These are phyloP conservation scores for Parochlus steinenii DNA, from an alignment of 2,888 invertebrate genomes.

Conservation along the genomic window DNA sequence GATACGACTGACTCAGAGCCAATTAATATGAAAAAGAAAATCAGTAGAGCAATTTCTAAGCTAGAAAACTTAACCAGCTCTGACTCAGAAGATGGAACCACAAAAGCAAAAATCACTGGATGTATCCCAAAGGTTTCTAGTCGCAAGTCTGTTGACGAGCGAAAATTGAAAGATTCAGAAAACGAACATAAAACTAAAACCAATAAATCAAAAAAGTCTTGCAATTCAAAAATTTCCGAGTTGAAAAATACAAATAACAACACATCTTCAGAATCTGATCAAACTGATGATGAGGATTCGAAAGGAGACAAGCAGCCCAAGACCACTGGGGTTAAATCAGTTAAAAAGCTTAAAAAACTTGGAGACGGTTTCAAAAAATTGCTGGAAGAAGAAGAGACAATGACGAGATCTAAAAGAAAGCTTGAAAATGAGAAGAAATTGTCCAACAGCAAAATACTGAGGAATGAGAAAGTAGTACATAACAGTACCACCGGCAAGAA, in stretches of 20 bases:
- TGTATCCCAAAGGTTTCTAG: background rate
- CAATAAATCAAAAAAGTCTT: background rate
- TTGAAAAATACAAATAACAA: background rate
- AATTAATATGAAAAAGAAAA: background rate
- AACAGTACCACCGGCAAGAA: conserved; percentile 16
- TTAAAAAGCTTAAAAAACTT: conserved; percentile 7
- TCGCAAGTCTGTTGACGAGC: no score
- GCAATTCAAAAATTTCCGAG: background rate
- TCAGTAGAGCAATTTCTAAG: background rate
- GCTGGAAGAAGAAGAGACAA: conserved; percentile 21
- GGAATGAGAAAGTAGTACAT: conserved; percentile 26
- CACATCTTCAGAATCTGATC: conserved; percentile 3
- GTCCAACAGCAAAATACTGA: conserved; percentile 27
- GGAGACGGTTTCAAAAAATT: conserved; percentile 5
- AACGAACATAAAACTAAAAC: conserved; percentile 13
- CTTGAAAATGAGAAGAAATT: conserved; percentile 25
- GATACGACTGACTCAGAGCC: background rate
- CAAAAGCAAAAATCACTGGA: background rate
- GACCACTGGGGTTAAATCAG: background rate
- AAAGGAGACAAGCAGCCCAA: conserved; percentile 3
- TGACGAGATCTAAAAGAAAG: conserved; percentile 29
- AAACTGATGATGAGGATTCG: background rate
- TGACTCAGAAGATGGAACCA: conserved; percentile 5
- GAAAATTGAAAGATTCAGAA: conserved; percentile 12
- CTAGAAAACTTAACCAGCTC: conserved; percentile 9